Percentiles rank a stretch among this genome's conserved stretches.
Conservation (phyloP, 2,888 invertebrate species). For the Chaetoderma sp. region DNA sequence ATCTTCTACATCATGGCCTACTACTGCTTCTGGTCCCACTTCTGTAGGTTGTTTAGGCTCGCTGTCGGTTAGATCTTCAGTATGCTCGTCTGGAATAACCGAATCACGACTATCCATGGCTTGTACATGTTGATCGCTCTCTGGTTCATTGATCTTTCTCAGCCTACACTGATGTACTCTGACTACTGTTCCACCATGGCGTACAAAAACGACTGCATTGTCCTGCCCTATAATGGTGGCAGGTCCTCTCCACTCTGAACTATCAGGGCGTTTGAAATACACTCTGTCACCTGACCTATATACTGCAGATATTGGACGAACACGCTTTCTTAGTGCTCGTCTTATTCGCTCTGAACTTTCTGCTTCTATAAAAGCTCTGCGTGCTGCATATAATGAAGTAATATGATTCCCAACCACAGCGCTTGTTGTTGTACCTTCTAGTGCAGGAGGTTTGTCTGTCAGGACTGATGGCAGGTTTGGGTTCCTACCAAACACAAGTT, state of each 20-base stretch:
- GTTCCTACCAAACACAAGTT: constrained; percentile 20
- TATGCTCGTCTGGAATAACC: no score
- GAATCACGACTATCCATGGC: no score
- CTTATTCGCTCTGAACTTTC: constrained; percentile 18
- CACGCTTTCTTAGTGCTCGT: constrained; percentile 17
- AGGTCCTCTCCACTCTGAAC: constrained; percentile 35
- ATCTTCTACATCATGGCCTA: no score
- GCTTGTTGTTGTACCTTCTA: constrained; percentile 15
- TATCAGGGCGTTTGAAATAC: constrained; percentile 34
- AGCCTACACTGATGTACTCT: constrained; percentile 33
- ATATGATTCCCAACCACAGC: constrained; percentile 15
- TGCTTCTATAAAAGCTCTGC: constrained; percentile 10
- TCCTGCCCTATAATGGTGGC: constrained; percentile 37
- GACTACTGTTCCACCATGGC: constrained; percentile 34
- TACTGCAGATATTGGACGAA: constrained; percentile 9
- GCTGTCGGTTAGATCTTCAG: no score
- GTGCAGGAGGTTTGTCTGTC: constrained; percentile 17
- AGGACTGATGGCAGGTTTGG: constrained; percentile 19
- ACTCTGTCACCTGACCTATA: constrained; percentile 32
- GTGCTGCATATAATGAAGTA: constrained; percentile 6
- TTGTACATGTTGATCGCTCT: no score
- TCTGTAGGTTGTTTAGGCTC: no score
- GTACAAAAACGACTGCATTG: constrained; percentile 37
- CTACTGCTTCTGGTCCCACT: no score
- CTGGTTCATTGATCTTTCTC: constrained; percentile 8